Evolutionary conservation across 2,113 vertebrate species (phyloP).

Genomic region (Microcebus tavaratra): DNA sequence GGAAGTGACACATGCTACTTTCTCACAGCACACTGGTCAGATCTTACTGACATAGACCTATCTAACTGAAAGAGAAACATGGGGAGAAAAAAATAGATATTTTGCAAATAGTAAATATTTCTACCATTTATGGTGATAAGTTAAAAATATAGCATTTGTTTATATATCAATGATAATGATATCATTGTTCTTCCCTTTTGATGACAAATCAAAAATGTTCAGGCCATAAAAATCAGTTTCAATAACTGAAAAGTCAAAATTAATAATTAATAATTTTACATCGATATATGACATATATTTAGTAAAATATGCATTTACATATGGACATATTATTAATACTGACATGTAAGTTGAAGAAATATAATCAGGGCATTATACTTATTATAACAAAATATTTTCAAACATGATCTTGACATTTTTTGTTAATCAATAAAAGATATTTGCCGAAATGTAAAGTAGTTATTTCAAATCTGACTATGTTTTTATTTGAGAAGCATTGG

Average conservation of each 20-base stretch:
- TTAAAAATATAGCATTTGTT: not conserved
- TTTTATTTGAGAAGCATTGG: conserved; percentile 44
- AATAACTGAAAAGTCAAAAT: not conserved
- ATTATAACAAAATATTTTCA: not conserved
- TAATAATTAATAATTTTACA: not conserved
- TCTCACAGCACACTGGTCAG: not conserved
- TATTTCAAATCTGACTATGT: not conserved
- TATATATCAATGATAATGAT: not conserved
- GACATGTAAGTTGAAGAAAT: not conserved
- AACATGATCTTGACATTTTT: conserved; percentile 21
- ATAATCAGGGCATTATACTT: not conserved
- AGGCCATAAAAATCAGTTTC: not conserved
- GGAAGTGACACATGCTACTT: not conserved
- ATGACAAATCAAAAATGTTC: not conserved
- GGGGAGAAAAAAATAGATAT: not conserved
- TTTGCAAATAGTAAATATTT: not conserved
- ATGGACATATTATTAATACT: not conserved
- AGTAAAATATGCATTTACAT: not conserved
- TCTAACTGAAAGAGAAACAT: not conserved
- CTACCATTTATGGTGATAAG: not conserved
- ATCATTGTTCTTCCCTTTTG: not conserved
- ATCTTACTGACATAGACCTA: no score
- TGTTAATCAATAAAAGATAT: conserved; percentile 46
- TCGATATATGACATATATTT: not conserved
- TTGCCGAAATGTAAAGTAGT: conserved; percentile 37